Evolutionary conservation across 2,797 vertebrate genomes (phyloP), one percentile per base, ranked within the genome.

Genomic region (Poecilia gillii): DNA sequence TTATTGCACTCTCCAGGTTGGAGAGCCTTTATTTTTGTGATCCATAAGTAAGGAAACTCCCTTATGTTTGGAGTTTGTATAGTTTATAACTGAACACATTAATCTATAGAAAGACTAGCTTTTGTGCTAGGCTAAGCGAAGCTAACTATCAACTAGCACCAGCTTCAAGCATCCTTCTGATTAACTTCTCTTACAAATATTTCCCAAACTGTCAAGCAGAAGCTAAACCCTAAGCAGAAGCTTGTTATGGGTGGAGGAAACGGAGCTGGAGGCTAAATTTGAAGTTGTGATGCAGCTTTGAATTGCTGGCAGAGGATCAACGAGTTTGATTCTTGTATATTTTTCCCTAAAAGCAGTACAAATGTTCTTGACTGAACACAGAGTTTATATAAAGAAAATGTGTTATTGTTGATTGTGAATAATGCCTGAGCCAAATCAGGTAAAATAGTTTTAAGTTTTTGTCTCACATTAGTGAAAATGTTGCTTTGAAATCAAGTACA

Each of bases 401-500:
- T 85, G 84, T 88, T 72, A 80, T 71, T 90, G 85, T 91, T 74
- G 78, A 89, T 82, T 89, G 89, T 91, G 74, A 73, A 77, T 68
- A 82, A 80, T 75, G 70, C 72, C 77, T 59, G 64, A 59, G 31
- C 39, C 3, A 76, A 77, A 81, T 75, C 49, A 75, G 62, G 83
- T 87, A 82, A 79, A 81, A 85, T 51, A 47, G 39, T 89, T 77
- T 75, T 70, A 83, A 73, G 72, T 80, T 87, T 59, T 88, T 79
- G 84, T 80, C 87, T 89, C 77, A 87, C 62, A 82, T 87, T 90
- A 49, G 89, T 92, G 81, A 91, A 84, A 90, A 49, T 82, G 84
- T 89, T 43, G 72, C 90, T 87, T 79, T 87, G 12, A 90, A 90
- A 84, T 81, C 53, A 87, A 89, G 79, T 88, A 87, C 72, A 87